These are phyloP conservation scores for Drosophila buzzatii DNA, from an alignment of 2,888 invertebrate genomes.

Conservation along the genomic window DNA sequence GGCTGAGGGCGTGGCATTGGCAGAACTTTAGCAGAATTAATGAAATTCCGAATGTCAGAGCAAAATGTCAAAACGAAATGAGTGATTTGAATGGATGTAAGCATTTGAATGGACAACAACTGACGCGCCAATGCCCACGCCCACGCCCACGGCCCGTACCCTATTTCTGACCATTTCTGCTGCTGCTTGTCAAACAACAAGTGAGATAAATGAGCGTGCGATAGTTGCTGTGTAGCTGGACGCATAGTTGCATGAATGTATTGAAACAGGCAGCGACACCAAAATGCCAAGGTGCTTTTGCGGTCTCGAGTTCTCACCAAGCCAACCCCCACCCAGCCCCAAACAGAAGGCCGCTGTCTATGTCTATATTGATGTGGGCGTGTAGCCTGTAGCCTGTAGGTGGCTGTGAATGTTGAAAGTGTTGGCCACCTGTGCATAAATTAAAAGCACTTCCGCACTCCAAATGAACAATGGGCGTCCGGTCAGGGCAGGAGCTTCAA, in stretches of 20 bases:
- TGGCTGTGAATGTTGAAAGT: slow-evolving; percentile 42
- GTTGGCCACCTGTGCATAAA: slow-evolving; percentile 67
- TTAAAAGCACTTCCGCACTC: slow-evolving; percentile 62
- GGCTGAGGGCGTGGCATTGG: background rate
- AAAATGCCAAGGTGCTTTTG: slow-evolving; percentile 55
- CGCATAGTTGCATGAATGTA: slow-evolving; percentile 31
- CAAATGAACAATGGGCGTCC: slow-evolving; percentile 57
- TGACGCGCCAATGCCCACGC: slow-evolving; percentile 8
- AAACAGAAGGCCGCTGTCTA: slow-evolving; percentile 20
- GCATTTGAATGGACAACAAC: slow-evolving; percentile 33
- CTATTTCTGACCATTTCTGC: too few species aligned
- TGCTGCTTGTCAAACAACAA: slow-evolving; percentile 46
- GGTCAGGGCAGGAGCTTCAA: slow-evolving; percentile 22
- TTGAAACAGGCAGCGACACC: slow-evolving; percentile 34
- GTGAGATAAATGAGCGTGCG: slow-evolving; percentile 55
- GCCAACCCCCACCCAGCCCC: background rate
- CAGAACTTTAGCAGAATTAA: slow-evolving; percentile 51
- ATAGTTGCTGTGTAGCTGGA: slow-evolving; percentile 23
- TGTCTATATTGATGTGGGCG: slow-evolving; percentile 16
- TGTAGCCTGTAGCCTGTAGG: background rate
- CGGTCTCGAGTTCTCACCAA: slow-evolving; percentile 25
- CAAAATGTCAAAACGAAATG: slow-evolving; percentile 65
- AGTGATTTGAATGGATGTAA: slow-evolving; percentile 55
- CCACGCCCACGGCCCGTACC: background rate
- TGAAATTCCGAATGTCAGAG: slow-evolving; percentile 61